Evolutionary conservation across 1,140 invertebrate species (phyloP).

Genomic region (Colletes latitarsis): DNA sequence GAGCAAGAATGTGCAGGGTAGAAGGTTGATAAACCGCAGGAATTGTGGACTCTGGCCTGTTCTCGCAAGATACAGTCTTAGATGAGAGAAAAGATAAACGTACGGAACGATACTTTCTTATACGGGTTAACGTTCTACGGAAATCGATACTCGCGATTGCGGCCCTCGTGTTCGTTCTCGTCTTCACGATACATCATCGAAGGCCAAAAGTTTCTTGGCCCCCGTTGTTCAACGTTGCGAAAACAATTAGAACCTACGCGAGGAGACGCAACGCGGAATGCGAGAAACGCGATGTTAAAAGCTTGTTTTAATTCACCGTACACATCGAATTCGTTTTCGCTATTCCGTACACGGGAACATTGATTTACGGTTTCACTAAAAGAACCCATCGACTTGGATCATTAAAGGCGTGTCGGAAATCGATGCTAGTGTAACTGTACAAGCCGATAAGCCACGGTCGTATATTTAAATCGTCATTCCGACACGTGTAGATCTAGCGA

Average conservation of each 20-base stretch:
- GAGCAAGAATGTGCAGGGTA: conserved; percentile 1
- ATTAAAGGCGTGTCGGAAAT: conserved; percentile 39
- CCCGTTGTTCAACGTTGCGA: too few relatives aligned
- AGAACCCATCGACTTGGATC: conserved; percentile 1
- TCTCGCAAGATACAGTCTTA: conserved; percentile 15
- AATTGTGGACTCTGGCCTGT: not conserved
- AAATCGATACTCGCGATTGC: not conserved
- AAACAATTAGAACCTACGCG: too few relatives aligned
- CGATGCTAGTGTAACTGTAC: conserved; percentile 46
- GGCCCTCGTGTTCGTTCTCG: not conserved
- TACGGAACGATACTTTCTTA: conserved; percentile 18
- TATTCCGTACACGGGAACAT: conserved; percentile 16
- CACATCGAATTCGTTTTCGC: not conserved
- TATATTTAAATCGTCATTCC: conserved; percentile 6
- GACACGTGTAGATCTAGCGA: not conserved
- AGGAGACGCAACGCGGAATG: too few relatives aligned
- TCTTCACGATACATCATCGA: not conserved
- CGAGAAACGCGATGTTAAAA: too few relatives aligned
- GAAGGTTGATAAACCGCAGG: conserved; percentile 30
- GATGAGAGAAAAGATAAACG: conserved; percentile 16
- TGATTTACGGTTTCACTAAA: conserved; percentile 21
- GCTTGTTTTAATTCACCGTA: conserved; percentile 5
- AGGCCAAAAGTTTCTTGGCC: too few relatives aligned
- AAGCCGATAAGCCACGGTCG: not conserved
- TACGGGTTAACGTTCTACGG: conserved; percentile 1